Conservation (phyloP, 2,113 vertebrate genomes). For the Todiramphus chloris region DNA sequence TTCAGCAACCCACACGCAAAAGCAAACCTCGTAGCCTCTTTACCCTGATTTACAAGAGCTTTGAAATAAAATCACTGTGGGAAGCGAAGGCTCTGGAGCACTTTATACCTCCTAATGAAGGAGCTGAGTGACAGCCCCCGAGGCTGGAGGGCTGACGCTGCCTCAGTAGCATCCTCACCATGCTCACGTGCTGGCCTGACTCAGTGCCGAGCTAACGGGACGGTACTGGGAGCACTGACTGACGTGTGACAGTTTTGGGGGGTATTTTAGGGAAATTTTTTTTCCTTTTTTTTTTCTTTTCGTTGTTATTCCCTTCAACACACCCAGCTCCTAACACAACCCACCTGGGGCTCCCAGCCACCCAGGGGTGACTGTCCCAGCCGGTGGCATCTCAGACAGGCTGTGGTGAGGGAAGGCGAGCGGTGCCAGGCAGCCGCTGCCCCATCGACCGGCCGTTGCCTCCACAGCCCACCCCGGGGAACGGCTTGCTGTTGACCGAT, state of each 20-base stretch:
- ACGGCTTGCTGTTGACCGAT: background rate
- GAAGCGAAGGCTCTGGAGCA: background rate
- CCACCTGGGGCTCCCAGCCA: background rate
- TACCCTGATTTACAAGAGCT: background rate
- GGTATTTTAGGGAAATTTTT: background rate
- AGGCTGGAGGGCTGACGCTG: background rate
- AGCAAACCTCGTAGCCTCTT: background rate
- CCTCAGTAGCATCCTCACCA: background rate
- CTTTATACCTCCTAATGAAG: constrained; percentile 31
- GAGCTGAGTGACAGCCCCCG: constrained; percentile 33
- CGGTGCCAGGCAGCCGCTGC: accelerated
- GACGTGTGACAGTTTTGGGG: background rate
- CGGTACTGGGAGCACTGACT: background rate
- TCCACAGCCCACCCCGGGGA: background rate
- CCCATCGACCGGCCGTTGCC: background rate
- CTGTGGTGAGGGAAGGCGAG: accelerated
- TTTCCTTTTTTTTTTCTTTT: background rate
- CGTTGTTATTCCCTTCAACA: background rate
- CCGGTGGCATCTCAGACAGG: background rate
- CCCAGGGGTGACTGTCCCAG: background rate
- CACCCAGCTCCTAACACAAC: background rate
- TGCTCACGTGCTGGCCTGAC: background rate
- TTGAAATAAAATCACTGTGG: constrained; percentile 9
- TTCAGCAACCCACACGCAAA: background rate
- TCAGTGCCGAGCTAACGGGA: background rate